Evolutionary conservation across 2,888 invertebrate species (phyloP), one percentile per base, ranked within the genome.

Genomic region (Lycocerus yunnanus): DNA sequence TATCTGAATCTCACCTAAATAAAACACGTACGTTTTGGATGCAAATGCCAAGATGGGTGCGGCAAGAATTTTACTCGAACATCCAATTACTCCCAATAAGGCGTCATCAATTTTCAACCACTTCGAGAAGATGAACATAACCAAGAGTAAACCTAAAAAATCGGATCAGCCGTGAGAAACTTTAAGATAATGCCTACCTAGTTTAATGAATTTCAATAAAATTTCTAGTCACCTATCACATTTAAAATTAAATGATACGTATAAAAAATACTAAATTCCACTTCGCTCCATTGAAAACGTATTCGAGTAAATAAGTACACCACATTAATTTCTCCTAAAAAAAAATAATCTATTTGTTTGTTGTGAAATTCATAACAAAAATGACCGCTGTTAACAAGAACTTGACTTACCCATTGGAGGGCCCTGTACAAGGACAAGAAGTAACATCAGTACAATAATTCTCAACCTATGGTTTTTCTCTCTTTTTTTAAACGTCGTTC

Each of bases 261-360:
- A 43, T 88, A 89, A 84, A 89, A 91, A 82, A 90, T 86, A 73
- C 90, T 90, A 83, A 87, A 91, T 78, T 90, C 88, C 1, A 90
- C 88, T 78, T 90, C 89, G 74, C 90, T 88, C 91, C 91, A 91
- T 79, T 89, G 89, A 83, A 90, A 91, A 63, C 89, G 85, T 79
- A 88, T 89, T 75, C 91, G 84, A 75, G 88, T 87, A 81, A 94
- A 95, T 72, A 95, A 88, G 85, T 95, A 95, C 88, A 92, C 89
- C 1, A 95, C 94, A 15, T 93, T 91, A 92, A 94, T 93, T 87
- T 95, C 95, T 83, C 94, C 94, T 94, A 88, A 71, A 85, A 91
- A 82, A 68, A 71, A 61, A 59, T 2, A 60, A 59, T 13, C 10
- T 21, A 21, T 63, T 61, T n/a, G 15, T 21, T 13, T 13, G 24